Base-by-base conservation (phyloP, 2,113 vertebrate genomes). In the Eudyptes chrysolophus region DNA sequence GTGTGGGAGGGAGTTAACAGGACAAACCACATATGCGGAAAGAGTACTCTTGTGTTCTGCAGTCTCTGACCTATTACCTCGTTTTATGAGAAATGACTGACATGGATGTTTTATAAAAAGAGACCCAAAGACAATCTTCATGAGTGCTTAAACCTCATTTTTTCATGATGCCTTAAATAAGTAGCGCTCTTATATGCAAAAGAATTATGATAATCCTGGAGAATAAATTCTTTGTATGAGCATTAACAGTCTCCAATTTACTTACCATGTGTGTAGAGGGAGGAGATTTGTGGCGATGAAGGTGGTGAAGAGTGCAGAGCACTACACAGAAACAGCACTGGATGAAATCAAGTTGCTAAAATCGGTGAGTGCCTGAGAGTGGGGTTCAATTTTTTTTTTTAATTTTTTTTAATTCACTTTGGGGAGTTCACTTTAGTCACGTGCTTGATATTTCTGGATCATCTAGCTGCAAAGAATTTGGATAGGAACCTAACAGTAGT, bases 261-360 rank as follows among this genome's bases (percentile, higher is more conserved):
- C 42, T 97, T 93, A 26, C 6, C 71, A 1, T 95, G 68, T 98
- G 15, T 95, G 55, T 92, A 99, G 99, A 98, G 99, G 98, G 70
- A 99, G 98, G 96, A 98, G 98, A 48, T 99, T 99, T 94, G 99
- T 99, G 97, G 99, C 99, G 55, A 99, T 99, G 99, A 99, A 99
- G 97, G 99, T 99, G 95, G 99, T 99, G 89, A 99, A 99, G 98
- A 99, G 99, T 98, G 99, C 99, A 21, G 99, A 99, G 87, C 99
- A 99, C 98, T 99, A 99, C 96, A 99, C 99, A 4, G 99, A 99
- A 97, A 99, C 99, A 4, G 99, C 99, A 4, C 95, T 99, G 95
- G 99, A 99, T 98, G 99, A 99, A 97, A 99, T 99, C 96, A 99
- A 99, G 85, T 97, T 99, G 95, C 98, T 99, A 38, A 99, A 99